A percentile compares a stretch with the other conserved stretches of the same genome.
Conservation (phyloP, 2,888 invertebrate species). For the Dryobota labecula region DNA sequence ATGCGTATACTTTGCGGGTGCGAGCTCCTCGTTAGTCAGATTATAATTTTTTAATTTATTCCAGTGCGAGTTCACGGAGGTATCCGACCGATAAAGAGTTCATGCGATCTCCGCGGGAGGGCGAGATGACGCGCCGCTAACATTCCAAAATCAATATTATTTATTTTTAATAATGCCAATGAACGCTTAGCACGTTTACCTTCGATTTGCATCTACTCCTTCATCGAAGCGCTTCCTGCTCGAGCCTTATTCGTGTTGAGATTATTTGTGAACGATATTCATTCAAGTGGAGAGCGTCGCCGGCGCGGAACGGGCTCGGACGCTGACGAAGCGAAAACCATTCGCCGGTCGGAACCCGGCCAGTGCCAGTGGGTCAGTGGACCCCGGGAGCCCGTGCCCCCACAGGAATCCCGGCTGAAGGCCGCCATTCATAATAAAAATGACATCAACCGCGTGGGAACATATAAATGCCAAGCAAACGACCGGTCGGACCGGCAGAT, state of each 20-base stretch:
- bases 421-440: conserved; percentile 86
- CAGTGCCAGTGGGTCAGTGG: conserved; percentile 85
- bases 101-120: conserved; percentile 87
- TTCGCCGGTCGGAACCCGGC: conserved; percentile 75
- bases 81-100: conserved; percentile 85
- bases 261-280: conserved; percentile 74
- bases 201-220: conserved; percentile 80
- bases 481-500: conserved; percentile 85
- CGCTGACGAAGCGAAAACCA: conserved; percentile 86
- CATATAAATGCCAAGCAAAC: conserved; percentile 83
- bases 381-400: conserved; percentile 73
- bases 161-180: conserved; percentile 88
- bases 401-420: conserved; percentile 78
- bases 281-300: conserved; percentile 73
- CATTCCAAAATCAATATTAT: conserved; percentile 85
- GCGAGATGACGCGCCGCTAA: conserved; percentile 81
- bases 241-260: conserved; percentile 63
- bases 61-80: conserved; percentile 54
- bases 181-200: conserved; percentile 86
- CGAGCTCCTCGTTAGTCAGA: conserved; percentile 33
- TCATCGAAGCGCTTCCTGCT: conserved; percentile 74
- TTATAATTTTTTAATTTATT: conserved; percentile 52
- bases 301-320: conserved; percentile 69
- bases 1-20: conserved; percentile 43
- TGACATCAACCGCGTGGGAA: conserved; percentile 90